Base-by-base conservation (phyloP, 2,888 invertebrate genomes). In the Chrysolina americana region DNA sequence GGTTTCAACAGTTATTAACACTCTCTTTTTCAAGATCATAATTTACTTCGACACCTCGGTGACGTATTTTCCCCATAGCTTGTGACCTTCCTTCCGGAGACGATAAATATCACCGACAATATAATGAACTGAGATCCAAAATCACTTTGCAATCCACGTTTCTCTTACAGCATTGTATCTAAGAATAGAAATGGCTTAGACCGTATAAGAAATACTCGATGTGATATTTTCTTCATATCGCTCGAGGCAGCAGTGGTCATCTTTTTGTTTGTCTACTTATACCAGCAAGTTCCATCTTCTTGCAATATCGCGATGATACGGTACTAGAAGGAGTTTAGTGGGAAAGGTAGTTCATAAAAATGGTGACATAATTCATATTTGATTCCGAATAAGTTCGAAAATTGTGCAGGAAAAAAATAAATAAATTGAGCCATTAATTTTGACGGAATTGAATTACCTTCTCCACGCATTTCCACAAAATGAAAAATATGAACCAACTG, bases 261-360 rank as follows among this genome's bases (percentile, higher is more conserved):
- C 68, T 68, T 68, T 56, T 68, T 68, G 53, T 53, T 36, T 68
- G 68, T 68, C 53, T 53, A 50, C 53, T 19, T 36, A 53, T 53
- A 21, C 76, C 74, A 72, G 77, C 77, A 74, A 77, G 77, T 76
- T 77, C 56, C 74, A 77, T 78, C 77, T 75, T 77, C 73, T 75
- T 75, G 73, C 70, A 65, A 56, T 36, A 36, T 59, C 15, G 11
- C 59, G 8, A 17, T 59, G 23, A 59, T 68, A 56, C 68, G 68
- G 68, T 19, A 66, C 28, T 19, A 13, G 10, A 59, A 59, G 23
- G 28, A 36, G 6, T 59, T 28, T 36, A 59, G 59, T 59, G 11
- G 36, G 10, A n/a, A 59, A 8, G 59, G 36, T 59, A 13, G 15
- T 2, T 36, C 8, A n/a, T 59, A 59, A 36, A 36, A 21, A 2